phyloP scores from a whole-genome alignment of 2,113 vertebrate species.

The Malurus elegans region DNA sequence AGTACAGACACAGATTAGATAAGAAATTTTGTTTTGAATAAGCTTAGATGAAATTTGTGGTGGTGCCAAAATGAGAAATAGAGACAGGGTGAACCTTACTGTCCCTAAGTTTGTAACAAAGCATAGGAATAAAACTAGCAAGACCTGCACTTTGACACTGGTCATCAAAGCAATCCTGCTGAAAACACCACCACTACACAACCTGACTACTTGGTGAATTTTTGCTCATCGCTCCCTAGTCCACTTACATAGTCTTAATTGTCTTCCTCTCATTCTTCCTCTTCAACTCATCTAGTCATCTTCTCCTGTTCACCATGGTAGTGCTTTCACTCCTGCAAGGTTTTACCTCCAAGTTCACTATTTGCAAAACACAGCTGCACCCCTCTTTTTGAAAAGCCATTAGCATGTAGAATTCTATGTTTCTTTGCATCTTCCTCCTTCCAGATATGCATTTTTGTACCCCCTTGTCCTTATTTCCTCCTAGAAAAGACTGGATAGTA shows the following conservation, averaged over 20 bases:
- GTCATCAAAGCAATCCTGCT: background rate
- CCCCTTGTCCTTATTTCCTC: background rate
- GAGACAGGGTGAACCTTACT: accelerated
- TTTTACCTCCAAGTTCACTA: background rate
- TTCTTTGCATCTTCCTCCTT: background rate
- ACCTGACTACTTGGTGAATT: no score
- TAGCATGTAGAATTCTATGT: background rate
- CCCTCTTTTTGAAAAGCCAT: background rate
- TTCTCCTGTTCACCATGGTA: background rate
- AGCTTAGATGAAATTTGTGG: background rate
- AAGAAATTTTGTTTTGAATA: background rate
- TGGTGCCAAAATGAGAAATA: background rate
- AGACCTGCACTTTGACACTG: accelerated
- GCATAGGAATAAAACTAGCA: background rate
- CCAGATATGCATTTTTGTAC: accelerated
- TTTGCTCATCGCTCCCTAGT: background rate
- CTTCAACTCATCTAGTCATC: background rate
- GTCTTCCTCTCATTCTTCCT: background rate
- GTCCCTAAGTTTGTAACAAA: background rate
- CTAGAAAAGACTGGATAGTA: background rate
- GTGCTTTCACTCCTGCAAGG: background rate
- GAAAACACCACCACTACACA: accelerated
- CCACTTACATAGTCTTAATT: background rate
- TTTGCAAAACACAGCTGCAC: background rate
- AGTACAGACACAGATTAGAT: background rate